Evolutionary conservation across 2,797 vertebrate genomes (phyloP).

Genomic region (Fratercula arctica): DNA sequence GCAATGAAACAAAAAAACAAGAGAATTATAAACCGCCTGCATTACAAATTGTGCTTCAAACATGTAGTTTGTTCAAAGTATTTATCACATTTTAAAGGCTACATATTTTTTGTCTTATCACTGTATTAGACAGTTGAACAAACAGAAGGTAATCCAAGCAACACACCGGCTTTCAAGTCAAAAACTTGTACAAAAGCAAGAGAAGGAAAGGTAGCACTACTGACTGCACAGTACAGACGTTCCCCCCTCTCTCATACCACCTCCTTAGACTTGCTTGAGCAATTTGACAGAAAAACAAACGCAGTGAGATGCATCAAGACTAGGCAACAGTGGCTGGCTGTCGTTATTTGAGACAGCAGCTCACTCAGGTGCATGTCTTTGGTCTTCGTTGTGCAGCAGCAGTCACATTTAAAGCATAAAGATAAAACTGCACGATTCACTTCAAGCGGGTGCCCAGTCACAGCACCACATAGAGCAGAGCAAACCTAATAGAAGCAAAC

Average conservation of each 20-base stretch:
- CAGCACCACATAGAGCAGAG: accelerated
- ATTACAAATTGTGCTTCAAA: background rate
- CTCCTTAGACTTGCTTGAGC: background rate
- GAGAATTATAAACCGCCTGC: background rate
- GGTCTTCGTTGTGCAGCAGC: background rate
- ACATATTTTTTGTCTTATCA: background rate
- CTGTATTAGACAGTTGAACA: background rate
- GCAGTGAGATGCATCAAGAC: background rate
- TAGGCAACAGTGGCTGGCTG: background rate
- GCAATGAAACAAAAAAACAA: conserved; percentile 21
- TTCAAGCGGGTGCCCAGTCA: background rate
- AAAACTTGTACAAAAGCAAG: background rate
- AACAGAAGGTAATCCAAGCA: background rate
- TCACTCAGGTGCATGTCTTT: background rate
- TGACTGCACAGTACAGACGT: background rate
- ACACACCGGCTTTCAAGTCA: background rate
- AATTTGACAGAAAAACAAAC: background rate
- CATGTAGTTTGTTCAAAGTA: background rate
- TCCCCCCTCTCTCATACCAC: background rate
- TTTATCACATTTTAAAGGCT: background rate
- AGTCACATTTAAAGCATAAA: background rate
- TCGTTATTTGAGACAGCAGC: background rate
- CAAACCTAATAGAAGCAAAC: background rate
- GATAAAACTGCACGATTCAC: background rate
- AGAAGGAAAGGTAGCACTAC: background rate